Percentiles rank a stretch among this genome's conserved stretches.
These are phyloP conservation scores for Aspidapion aeneum DNA, from an alignment of 2,888 invertebrate species.

Conservation along the genomic window DNA sequence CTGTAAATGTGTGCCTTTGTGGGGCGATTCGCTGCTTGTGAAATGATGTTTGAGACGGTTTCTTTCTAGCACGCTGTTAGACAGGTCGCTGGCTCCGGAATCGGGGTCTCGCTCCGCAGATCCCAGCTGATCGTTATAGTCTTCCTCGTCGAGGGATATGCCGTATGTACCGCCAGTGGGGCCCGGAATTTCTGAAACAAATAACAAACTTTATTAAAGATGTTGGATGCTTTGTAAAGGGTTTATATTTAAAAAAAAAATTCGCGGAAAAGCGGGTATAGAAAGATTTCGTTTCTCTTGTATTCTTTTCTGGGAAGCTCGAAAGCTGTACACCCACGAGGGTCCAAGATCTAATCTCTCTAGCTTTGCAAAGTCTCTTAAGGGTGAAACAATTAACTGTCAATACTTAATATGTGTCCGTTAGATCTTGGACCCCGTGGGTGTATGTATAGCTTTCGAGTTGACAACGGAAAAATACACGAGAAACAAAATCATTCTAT, in stretches of 20 bases:
- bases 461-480: no score
- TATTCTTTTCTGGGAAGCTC: no score
- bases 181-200: slow-evolving; percentile 67
- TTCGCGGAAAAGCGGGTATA: no score
- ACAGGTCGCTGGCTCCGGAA: slow-evolving; percentile 50
- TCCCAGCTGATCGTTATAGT: slow-evolving; percentile 65
- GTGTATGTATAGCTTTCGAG: no score
- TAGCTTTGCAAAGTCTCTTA: no score
- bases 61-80: slow-evolving; percentile 41
- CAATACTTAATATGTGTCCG: no score
- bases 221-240: neutral
- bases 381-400: no score
- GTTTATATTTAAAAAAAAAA: neutral
- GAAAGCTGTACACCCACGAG: no score
- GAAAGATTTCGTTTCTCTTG: no score
- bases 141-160: slow-evolving; percentile 50
- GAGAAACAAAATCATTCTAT: no score
- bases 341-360: no score
- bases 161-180: slow-evolving; percentile 56
- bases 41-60: slow-evolving; percentile 6
- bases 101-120: slow-evolving; percentile 71
- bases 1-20: slow-evolving; percentile 11
- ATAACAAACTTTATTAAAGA: neutral
- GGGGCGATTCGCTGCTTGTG: slow-evolving; percentile 14
- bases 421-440: no score